Percentiles rank a stretch among this genome's conserved stretches.
These are phyloP conservation scores for Mus musculus DNA, from an alignment of 2,113 vertebrate species.

Conservation along the genomic window GRCm39 chr14:26786501-26787000, in stretches of 20 bases:
- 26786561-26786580: slow-evolving; percentile 19
- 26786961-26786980: not conserved
- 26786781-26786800: too few relatives aligned
- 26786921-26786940: slow-evolving; percentile 33
- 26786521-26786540: not conserved
- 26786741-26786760: not conserved
- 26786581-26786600: not conserved
- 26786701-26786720: not conserved
- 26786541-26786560: not conserved
- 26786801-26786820: too few relatives aligned
- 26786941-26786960: not conserved
- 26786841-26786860: too few relatives aligned
- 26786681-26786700: not conserved
- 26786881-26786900: too few relatives aligned
- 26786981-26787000: not conserved
- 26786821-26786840: too few relatives aligned
- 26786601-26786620: not conserved
- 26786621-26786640: slow-evolving; percentile 9
- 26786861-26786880: too few relatives aligned
- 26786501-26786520: not conserved
- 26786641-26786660: not conserved
- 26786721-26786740: not conserved
- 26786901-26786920: too few relatives aligned
- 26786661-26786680: too few relatives aligned
- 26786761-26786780: not conserved